Conservation (phyloP, 2,113 vertebrate species). For the Chaetops frenatus region DNA sequence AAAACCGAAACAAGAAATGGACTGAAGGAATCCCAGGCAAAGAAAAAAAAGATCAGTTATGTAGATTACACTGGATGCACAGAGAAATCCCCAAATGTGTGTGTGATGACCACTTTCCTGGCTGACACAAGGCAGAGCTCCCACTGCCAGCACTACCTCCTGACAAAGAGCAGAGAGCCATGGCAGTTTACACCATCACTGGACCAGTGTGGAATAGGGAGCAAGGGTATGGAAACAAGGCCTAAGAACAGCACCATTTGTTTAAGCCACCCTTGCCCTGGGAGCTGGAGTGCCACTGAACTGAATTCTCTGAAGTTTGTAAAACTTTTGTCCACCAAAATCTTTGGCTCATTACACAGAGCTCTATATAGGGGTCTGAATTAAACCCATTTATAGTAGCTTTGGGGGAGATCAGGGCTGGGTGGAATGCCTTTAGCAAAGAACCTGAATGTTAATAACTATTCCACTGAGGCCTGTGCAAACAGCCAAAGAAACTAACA, state of each 20-base stretch:
- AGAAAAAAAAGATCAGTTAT: not conserved
- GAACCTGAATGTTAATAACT: not conserved
- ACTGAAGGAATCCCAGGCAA: not conserved
- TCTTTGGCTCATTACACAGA: not conserved
- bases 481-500: not conserved
- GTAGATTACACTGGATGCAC: not conserved
- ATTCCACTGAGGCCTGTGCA: not conserved
- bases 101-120: not conserved
- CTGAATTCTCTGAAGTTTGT: not conserved
- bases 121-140: not conserved
- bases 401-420: not conserved
- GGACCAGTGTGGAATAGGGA: not conserved
- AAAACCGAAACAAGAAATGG: not conserved
- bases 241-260: not conserved
- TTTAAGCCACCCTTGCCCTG: not conserved
- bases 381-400: constrained; percentile 24
- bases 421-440: not conserved
- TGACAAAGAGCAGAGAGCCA: not conserved
- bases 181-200: not conserved
- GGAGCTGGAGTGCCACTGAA: not conserved
- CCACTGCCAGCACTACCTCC: not conserved
- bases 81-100: not conserved
- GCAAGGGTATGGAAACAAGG: not conserved
- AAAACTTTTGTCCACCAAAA: not conserved
- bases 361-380: not conserved